Percentiles rank a stretch among this genome's conserved stretches.
Conservation (phyloP, 1,140 invertebrate species). For the Drosophila orena region DNA sequence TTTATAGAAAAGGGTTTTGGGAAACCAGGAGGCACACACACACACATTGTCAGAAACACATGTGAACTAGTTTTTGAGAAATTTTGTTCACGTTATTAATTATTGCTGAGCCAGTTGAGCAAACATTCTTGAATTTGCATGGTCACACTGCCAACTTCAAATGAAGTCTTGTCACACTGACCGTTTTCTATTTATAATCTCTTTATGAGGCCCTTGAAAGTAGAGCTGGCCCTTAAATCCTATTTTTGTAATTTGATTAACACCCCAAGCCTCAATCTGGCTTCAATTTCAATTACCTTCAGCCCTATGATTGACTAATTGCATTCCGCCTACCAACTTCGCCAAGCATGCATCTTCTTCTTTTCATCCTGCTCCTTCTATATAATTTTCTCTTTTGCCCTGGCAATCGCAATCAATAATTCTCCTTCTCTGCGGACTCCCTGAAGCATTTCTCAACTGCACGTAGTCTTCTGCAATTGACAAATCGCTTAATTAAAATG, state of each 20-base stretch:
- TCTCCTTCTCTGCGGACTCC: slow-evolving; percentile 13
- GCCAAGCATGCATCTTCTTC: slow-evolving; percentile 14
- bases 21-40: not conserved
- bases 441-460: slow-evolving; percentile 34
- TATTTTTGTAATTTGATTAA: slow-evolving; percentile 1
- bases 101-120: too few relatives aligned
- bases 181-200: not conserved
- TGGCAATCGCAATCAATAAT: slow-evolving; percentile 38
- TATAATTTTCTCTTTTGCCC: slow-evolving; percentile 40
- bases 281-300: slow-evolving; percentile 37
- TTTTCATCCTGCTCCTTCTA: slow-evolving; percentile 9
- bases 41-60: not conserved
- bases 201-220: too few relatives aligned
- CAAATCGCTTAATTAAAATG: slow-evolving; percentile 82
- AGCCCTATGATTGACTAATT: slow-evolving; percentile 44
- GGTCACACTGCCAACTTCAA: not conserved
- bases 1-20: slow-evolving; percentile 10
- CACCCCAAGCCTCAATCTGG: slow-evolving; percentile 14
- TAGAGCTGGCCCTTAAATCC: not conserved
- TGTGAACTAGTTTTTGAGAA: not conserved
- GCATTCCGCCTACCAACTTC: slow-evolving; percentile 26
- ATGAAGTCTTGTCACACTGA: not conserved
- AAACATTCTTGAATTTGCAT: not conserved
- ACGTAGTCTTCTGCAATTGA: slow-evolving; percentile 52
- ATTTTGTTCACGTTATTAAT: too few relatives aligned